Evolutionary conservation across 2,797 vertebrate species (phyloP).

Genomic region (Acipenser transmontanus): DNA sequence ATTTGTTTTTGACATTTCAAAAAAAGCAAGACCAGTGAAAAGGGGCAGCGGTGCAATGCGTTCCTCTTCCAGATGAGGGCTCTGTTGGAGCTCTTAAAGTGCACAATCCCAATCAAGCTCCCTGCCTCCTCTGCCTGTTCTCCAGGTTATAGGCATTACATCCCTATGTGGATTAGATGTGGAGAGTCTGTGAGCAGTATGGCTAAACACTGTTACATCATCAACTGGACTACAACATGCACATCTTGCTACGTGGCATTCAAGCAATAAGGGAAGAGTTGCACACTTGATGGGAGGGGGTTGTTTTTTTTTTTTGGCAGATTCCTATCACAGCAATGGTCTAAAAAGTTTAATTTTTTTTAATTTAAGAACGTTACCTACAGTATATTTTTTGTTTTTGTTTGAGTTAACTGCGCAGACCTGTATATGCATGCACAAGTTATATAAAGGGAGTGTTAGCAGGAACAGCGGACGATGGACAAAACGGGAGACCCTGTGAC

Average conservation of each 20-base stretch:
- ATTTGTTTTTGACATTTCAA: conserved; percentile 36
- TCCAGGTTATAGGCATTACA: conserved; percentile 51
- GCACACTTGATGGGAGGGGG: conserved; percentile 58
- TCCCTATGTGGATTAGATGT: conserved; percentile 40
- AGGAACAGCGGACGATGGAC: conserved; percentile 54
- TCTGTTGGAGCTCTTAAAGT: too few relatives aligned
- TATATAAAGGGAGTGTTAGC: conserved; percentile 48
- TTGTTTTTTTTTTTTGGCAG: conserved; percentile 33
- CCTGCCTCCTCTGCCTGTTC: conserved; percentile 33
- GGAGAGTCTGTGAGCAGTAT: conserved; percentile 41
- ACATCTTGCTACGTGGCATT: conserved; percentile 73
- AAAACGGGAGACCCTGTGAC: conserved; percentile 61
- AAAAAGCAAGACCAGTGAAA: conserved; percentile 53
- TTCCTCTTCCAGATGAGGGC: too few relatives aligned
- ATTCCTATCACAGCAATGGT: conserved; percentile 79
- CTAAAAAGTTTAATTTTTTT: conserved; percentile 47
- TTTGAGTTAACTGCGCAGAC: conserved; percentile 28
- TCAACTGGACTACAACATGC: conserved; percentile 86
- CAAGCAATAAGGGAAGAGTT: conserved; percentile 70
- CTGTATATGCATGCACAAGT: conserved; percentile 65
- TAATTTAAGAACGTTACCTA: conserved; percentile 54
- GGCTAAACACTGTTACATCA: conserved; percentile 68
- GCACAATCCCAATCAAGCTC: too few relatives aligned
- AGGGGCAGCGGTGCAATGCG: neutral
- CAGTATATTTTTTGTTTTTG: conserved; percentile 43